These are phyloP conservation scores for Neolamprologus multifasciatus DNA, from an alignment of 2,797 vertebrate species.

Conservation along the genomic window DNA sequence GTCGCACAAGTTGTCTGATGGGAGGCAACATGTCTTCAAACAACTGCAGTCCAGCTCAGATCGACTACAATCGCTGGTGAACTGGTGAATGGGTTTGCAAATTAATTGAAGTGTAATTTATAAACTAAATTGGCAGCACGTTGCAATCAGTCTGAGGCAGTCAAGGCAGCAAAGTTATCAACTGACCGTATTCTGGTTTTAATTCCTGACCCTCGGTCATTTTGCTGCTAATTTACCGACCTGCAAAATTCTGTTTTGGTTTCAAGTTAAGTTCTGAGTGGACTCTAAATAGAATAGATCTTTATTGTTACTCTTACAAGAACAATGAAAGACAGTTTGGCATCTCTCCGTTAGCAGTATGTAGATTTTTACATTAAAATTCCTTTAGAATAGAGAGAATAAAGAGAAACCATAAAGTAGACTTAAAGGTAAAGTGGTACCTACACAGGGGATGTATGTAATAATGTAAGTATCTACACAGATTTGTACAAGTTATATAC, in stretches of 20 bases:
- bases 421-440: fast-evolving
- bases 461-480: not conserved
- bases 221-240: fast-evolving
- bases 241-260: not conserved
- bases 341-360: not conserved
- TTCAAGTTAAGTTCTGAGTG: not conserved
- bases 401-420: not conserved
- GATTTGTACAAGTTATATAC: not conserved
- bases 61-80: not conserved
- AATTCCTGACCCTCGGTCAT: not conserved
- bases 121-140: fast-evolving
- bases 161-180: not conserved
- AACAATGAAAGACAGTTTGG: not conserved
- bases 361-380: not conserved
- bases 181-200: not conserved
- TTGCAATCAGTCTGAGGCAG: not conserved
- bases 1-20: fast-evolving
- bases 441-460: not conserved
- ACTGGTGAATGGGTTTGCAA: fast-evolving
- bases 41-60: not conserved
- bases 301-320: fast-evolving
- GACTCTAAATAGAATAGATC: not conserved
- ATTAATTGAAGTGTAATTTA: not conserved
- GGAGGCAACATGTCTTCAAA: not conserved
- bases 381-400: fast-evolving